Evolutionary conservation across 2,797 vertebrate genomes (phyloP).

Genomic region (Gallinago nigripennis): DNA sequence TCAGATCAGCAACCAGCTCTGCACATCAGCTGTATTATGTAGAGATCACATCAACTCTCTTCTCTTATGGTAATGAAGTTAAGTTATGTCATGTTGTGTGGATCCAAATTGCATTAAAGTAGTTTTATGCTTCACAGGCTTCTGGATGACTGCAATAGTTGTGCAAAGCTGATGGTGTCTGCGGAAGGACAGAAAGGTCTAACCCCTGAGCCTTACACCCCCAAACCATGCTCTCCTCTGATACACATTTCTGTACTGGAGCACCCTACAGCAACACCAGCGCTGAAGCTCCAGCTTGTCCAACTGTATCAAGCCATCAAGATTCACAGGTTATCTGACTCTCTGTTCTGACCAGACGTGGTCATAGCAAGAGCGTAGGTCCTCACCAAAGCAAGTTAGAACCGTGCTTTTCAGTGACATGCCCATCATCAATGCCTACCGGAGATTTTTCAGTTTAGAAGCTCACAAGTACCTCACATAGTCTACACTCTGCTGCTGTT

Average conservation of each 20-base stretch:
- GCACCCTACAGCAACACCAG: not conserved
- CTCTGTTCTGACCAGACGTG: not conserved
- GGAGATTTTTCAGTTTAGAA: slow-evolving; percentile 9
- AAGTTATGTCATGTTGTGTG: not conserved
- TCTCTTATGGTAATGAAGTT: not conserved
- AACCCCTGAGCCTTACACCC: not conserved
- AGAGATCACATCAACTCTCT: not conserved
- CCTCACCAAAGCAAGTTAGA: not conserved
- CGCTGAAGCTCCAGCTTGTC: not conserved
- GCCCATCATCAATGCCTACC: not conserved
- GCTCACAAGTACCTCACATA: not conserved
- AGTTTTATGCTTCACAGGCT: not conserved
- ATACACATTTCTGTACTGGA: not conserved
- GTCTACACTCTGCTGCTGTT: not conserved
- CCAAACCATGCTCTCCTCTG: not conserved
- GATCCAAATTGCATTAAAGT: not conserved
- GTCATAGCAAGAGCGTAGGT: not conserved
- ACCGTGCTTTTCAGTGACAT: not conserved
- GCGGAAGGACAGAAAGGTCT: not conserved
- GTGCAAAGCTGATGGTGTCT: not conserved
- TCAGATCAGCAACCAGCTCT: not conserved
- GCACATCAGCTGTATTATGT: not conserved
- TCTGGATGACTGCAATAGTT: not conserved
- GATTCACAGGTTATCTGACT: not conserved
- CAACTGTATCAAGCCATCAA: not conserved